These are phyloP conservation scores for Reticulitermes speratus DNA, from an alignment of 1,140 invertebrate species.

Conservation along the genomic window DNA sequence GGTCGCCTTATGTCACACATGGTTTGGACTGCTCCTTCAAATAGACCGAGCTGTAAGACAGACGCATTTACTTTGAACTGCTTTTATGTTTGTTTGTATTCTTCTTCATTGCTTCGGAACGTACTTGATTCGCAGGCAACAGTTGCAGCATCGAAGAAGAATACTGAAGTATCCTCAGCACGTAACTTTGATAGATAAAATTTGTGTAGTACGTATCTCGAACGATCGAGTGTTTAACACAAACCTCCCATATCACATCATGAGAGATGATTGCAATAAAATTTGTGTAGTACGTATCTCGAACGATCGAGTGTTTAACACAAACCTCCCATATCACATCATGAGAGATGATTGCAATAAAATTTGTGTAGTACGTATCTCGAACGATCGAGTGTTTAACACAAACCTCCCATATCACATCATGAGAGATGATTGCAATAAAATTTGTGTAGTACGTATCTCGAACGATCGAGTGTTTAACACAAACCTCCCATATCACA, in stretches of 20 bases:
- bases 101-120: too few relatives aligned
- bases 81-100: not conserved
- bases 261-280: not conserved
- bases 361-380: not conserved
- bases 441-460: not conserved
- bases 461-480: not conserved
- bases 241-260: not conserved
- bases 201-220: not conserved
- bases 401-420: not conserved
- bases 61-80: not conserved
- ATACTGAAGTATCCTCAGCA: not conserved
- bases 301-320: not conserved
- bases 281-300: not conserved
- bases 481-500: not conserved
- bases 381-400: not conserved
- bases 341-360: not conserved
- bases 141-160: not conserved
- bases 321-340: not conserved
- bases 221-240: not conserved
- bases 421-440: not conserved
- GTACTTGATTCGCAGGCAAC: not conserved
- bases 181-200: not conserved
- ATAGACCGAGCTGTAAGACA: not conserved
- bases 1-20: not conserved
- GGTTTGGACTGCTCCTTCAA: not conserved